A percentile compares a stretch with the other conserved stretches of the same genome.
Conservation (phyloP, 2,797 vertebrate species). For the Pteronotus mesoamericanus region DNA sequence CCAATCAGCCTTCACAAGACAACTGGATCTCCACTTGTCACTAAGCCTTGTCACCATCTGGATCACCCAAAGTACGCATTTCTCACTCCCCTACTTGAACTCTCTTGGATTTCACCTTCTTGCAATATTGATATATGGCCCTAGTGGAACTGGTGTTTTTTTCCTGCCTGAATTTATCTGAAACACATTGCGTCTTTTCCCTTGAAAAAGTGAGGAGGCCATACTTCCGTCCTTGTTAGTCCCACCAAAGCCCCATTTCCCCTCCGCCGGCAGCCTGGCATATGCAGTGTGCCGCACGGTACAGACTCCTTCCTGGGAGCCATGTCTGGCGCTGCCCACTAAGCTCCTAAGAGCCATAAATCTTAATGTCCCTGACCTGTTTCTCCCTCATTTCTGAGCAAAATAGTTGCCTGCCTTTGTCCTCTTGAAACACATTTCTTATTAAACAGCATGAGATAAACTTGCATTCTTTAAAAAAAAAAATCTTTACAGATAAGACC, state of each 20-base stretch:
- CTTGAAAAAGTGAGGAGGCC: not conserved
- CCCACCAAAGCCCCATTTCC: not conserved
- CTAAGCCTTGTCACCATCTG: not conserved
- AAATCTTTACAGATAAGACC: not conserved
- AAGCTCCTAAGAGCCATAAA: not conserved
- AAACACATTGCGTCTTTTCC: not conserved
- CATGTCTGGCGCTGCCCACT: not conserved
- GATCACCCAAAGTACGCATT: not conserved
- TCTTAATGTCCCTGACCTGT: not conserved
- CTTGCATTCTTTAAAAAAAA: not conserved
- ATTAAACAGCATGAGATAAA: not conserved
- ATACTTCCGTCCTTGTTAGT: not conserved
- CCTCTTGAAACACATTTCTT: not conserved
- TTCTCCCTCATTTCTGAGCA: not conserved
- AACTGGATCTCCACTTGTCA: not conserved
- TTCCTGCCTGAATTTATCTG: not conserved
- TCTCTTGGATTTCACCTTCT: not conserved
- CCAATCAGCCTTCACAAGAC: not conserved
- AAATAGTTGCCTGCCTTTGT: not conserved
- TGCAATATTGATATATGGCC: not conserved
- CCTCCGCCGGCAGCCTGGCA: not conserved
- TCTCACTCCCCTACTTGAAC: not conserved
- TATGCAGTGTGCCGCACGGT: accelerated
- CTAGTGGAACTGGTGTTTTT: not conserved
- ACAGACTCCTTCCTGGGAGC: not conserved